Evolutionary conservation across 2,113 vertebrate species (phyloP).

Genomic region (Oenanthe oenanthe): DNA sequence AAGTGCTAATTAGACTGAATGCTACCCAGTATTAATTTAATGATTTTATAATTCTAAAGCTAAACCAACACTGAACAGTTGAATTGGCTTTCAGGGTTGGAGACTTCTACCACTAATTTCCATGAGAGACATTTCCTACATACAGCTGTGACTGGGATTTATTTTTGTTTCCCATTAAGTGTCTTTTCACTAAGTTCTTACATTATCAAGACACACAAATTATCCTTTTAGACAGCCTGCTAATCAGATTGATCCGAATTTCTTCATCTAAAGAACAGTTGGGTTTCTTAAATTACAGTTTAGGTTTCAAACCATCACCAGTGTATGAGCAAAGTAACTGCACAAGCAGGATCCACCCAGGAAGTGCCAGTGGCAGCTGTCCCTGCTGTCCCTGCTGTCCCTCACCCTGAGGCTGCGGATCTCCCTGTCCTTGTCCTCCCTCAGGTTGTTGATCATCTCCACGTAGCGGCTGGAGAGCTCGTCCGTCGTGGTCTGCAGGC

Average conservation of each 20-base stretch:
- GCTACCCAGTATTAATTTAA: background rate
- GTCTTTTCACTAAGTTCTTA: background rate
- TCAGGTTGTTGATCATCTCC: slow-evolving; percentile 84
- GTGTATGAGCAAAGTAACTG: background rate
- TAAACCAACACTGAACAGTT: too few species aligned
- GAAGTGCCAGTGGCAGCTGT: rapidly evolving
- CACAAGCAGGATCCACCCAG: background rate
- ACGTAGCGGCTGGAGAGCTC: slow-evolving; percentile 88
- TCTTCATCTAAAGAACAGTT: background rate
- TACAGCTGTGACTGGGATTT: background rate
- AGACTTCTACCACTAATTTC: background rate
- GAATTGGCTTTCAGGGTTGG: background rate
- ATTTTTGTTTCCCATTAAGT: background rate
- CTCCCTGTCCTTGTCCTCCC: slow-evolving; percentile 88
- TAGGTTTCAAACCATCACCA: background rate
- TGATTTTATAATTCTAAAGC: background rate
- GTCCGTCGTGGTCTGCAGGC: slow-evolving; percentile 84
- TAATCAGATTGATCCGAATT: background rate
- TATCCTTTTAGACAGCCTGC: background rate
- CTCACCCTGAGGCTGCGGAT: slow-evolving; percentile 85
- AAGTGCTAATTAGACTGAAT: background rate
- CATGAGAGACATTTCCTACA: background rate
- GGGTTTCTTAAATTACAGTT: background rate
- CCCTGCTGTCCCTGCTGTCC: background rate
- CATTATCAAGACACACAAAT: background rate